Base-by-base conservation (phyloP, 2,797 vertebrate species). In the Buphagus erythrorhynchus region DNA sequence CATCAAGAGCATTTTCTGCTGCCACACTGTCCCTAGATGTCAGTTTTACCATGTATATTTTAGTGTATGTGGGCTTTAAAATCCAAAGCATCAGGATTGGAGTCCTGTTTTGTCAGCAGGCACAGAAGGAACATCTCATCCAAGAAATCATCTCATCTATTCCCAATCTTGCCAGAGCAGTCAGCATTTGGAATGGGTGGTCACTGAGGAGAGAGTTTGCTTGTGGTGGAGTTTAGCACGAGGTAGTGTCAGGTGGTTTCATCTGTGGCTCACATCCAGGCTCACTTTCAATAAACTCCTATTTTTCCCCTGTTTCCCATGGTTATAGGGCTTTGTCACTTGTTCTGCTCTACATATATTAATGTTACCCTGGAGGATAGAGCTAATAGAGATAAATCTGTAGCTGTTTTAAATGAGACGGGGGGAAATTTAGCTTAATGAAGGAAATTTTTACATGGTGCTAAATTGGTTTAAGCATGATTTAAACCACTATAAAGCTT, bases 401-500 rank as follows among this genome's bases (percentile, higher is more conserved):
- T 13, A 91, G 40, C 51, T 31, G 40, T 48, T 87, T 93, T 71
- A 85, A 82, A 61, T 89, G 3, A 5, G 74, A 67, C 0, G 0
- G 48, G 33, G 40, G 40, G 74, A 91, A 91, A 76, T 93, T 38
- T 45, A 82, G 36, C 72, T 79, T 80, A 74, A 77, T 42, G 71
- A 81, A 57, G 78, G 63, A 52, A 85, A 59, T 31, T 87, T 86
- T 76, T 82, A 46, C 29, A 29, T 42, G 31, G 33, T 67, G 40
- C 74, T 89, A 45, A 89, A 79, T 82, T 79, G 89, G 33, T 95
- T 93, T 93, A 94, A 91, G 48, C 33, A 14, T 43, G 28, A 36
- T 93, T 93, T 88, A 92, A 93, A 82, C 43, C 48, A 69, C 36
- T 71, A 2, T 57, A 79, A 86, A 93, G 52, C 88, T 89, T 87